A percentile compares a stretch with the other conserved stretches of the same genome.
Evolutionary conservation across 92 coral and sea anemone genomes (phyloP).

Genomic region (Phymanthus crucifer): DNA sequence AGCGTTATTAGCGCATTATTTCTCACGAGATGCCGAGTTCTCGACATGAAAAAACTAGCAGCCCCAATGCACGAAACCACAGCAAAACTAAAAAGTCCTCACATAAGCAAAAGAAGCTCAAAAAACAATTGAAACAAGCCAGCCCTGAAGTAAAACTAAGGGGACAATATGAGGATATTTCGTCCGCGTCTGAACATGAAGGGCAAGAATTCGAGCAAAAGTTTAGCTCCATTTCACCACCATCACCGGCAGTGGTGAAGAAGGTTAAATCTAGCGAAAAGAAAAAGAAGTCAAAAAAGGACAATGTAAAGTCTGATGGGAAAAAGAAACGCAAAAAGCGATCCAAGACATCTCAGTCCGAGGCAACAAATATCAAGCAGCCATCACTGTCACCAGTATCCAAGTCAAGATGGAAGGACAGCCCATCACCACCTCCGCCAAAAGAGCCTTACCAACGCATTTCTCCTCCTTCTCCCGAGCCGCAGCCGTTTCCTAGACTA

Average conservation of each 20-base stretch:
- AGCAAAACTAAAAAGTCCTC: slow-evolving; percentile 99
- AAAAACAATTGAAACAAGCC: slow-evolving; percentile 81
- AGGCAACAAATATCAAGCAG: slow-evolving; percentile 38
- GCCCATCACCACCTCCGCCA: slow-evolving; percentile 66
- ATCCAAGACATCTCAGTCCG: slow-evolving; percentile 52
- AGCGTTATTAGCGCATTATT: slow-evolving; percentile 56
- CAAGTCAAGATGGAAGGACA: slow-evolving; percentile 79
- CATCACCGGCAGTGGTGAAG: slow-evolving; percentile 77
- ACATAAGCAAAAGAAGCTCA: slow-evolving; percentile 92
- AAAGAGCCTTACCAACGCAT: slow-evolving; percentile 40
- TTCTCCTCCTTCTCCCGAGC: slow-evolving; percentile 53
- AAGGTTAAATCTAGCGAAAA: slow-evolving; percentile 77
- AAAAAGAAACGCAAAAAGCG: slow-evolving; percentile 83
- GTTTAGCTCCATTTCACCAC: slow-evolving; percentile 85
- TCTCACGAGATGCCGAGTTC: slow-evolving; percentile 94
- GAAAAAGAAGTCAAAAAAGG: slow-evolving; percentile 83
- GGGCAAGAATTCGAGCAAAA: slow-evolving; percentile 74
- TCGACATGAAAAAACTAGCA: slow-evolving; percentile 81
- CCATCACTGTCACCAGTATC: slow-evolving; percentile 81
- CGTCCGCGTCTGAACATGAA: slow-evolving; percentile 93
- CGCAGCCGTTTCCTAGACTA: slow-evolving; percentile 49
- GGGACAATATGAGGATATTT: slow-evolving; percentile 98
- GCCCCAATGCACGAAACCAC: slow-evolving; percentile 94
- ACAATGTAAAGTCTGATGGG: slow-evolving; percentile 54
- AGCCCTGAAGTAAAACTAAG: slow-evolving; percentile 85